Evolutionary conservation across 2,888 invertebrate species (phyloP).

Genomic region (Stenodema calcarata): DNA sequence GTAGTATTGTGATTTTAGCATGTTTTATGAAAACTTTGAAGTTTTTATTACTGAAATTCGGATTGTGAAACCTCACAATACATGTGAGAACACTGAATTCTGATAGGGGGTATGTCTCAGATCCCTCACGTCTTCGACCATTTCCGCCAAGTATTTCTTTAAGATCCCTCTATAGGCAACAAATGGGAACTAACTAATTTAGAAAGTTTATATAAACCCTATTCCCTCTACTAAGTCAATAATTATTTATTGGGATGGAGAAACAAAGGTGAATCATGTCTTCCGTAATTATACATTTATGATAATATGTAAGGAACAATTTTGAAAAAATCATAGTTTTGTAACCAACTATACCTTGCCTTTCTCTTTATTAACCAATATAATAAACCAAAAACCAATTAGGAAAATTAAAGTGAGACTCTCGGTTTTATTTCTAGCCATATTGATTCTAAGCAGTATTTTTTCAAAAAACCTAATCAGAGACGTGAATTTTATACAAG

Average conservation of each 20-base stretch:
- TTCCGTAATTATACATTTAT: conserved; percentile 1
- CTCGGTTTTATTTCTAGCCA: not conserved
- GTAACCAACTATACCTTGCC: not conserved
- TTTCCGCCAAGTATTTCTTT: not conserved
- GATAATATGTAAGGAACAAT: not conserved
- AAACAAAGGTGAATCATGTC: conserved; percentile 42
- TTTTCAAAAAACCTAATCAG: not conserved
- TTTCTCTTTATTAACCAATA: not conserved
- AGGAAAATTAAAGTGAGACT: not conserved
- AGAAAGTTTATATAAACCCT: not conserved
- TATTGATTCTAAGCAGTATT: not conserved
- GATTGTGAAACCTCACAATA: too few species aligned
- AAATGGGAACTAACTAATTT: not conserved
- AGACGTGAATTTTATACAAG: conserved; percentile 9
- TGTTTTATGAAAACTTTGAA: too few species aligned
- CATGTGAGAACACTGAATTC: too few species aligned
- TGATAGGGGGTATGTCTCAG: too few species aligned
- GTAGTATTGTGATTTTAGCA: too few species aligned
- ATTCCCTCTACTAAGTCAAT: not conserved
- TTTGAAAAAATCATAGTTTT: not conserved
- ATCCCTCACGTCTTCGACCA: not conserved
- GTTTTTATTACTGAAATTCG: too few species aligned
- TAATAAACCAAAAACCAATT: not conserved
- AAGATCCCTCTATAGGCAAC: not conserved
- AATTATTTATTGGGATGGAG: not conserved